Evolutionary conservation across 2,113 vertebrate genomes (phyloP).

Genomic region (Oceanites oceanicus): DNA sequence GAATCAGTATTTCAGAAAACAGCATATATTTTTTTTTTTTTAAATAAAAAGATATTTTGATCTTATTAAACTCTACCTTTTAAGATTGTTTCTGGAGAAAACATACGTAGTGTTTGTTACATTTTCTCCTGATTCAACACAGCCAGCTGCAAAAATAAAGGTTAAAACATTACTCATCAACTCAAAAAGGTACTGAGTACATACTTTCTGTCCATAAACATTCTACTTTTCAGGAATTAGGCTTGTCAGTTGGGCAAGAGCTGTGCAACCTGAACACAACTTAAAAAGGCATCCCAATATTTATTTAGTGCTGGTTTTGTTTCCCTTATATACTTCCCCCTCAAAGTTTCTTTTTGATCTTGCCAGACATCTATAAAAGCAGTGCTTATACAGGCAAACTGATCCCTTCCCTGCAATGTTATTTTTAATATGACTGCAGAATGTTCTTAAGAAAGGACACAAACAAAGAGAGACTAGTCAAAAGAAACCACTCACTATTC

Average conservation of each 20-base stretch:
- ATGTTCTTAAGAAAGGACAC: neutral
- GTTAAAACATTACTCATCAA: neutral
- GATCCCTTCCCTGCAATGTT: neutral
- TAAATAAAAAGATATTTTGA: neutral
- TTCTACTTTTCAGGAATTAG: neutral
- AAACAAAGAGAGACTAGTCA: neutral
- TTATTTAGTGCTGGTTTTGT: slow-evolving; percentile 6
- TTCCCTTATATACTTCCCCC: neutral
- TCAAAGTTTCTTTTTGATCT: slow-evolving; percentile 6
- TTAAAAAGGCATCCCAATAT: slow-evolving; percentile 30
- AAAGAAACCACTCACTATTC: neutral
- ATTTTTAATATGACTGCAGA: neutral
- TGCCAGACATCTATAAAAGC: slow-evolving; percentile 17
- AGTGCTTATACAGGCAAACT: neutral
- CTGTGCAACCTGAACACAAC: neutral
- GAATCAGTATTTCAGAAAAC: neutral
- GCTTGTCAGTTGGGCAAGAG: neutral
- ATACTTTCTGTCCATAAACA: neutral
- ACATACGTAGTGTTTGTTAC: slow-evolving; percentile 93
- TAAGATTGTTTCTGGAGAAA: slow-evolving; percentile 92
- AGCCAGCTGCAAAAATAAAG: slow-evolving; percentile 83
- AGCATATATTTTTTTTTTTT: neutral
- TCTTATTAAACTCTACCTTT: slow-evolving; percentile 77
- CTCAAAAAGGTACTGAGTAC: neutral
- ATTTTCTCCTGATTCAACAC: slow-evolving; percentile 93